Percentiles rank a stretch among this genome's conserved stretches.
Conservation (phyloP, 2,888 invertebrate species). For the Sesia apiformis region DNA sequence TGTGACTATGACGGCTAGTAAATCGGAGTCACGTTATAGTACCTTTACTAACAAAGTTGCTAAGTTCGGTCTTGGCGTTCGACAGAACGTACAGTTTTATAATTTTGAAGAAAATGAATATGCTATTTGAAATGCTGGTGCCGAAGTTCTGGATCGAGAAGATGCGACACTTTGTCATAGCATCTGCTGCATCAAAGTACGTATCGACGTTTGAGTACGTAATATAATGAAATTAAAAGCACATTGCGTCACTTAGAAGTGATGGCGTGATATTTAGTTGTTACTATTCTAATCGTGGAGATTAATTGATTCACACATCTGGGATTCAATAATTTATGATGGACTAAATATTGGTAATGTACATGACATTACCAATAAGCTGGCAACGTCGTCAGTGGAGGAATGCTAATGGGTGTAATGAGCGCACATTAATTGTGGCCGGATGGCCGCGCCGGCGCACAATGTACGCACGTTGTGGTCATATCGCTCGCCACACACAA, state of each 20-base stretch:
- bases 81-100: too few species aligned
- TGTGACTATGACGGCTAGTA: too few species aligned
- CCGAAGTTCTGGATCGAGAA: too few species aligned
- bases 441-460: conserved; percentile 11
- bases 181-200: conserved; percentile 10
- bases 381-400: conserved; percentile 27
- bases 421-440: conserved; percentile 41
- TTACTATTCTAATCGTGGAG: conserved; percentile 31
- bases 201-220: conserved; percentile 24
- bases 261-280: conserved; percentile 9
- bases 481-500: conserved; percentile 12
- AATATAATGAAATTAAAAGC: conserved; percentile 28
- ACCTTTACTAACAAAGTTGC: too few species aligned
- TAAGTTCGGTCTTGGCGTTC: too few species aligned
- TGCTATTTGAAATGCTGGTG: too few species aligned
- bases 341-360: conserved; percentile 38
- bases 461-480: conserved; percentile 20
- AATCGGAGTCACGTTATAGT: too few species aligned
- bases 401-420: conserved; percentile 52
- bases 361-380: conserved; percentile 47
- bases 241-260: conserved; percentile 13
- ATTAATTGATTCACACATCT: conserved; percentile 22
- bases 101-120: too few species aligned
- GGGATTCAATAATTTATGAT: conserved; percentile 32
- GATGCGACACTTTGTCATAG: too few species aligned